These are phyloP conservation scores for Subacronicta megacephala DNA, from an alignment of 2,888 invertebrate genomes.

Conservation along the genomic window DNA sequence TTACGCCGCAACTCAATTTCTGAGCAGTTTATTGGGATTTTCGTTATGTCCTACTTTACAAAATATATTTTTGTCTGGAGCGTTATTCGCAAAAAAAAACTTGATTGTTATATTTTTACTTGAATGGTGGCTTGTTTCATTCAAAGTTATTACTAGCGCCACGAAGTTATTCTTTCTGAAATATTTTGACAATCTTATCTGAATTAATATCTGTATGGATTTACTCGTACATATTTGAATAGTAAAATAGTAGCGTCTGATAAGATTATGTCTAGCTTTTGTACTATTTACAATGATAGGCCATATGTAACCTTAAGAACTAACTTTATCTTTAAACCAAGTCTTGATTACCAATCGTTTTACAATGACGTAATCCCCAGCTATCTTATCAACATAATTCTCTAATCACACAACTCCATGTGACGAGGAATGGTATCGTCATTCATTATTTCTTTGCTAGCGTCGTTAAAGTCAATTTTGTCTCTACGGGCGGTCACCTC, in stretches of 20 bases:
- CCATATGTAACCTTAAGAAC: background rate
- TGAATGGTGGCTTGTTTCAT: conserved; percentile 14
- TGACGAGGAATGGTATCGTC: conserved; percentile 38
- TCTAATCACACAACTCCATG: conserved; percentile 29
- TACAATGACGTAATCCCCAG: conserved; percentile 10
- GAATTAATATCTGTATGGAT: conserved; percentile 7
- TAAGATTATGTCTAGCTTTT: background rate
- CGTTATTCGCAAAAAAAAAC: no score
- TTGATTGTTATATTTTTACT: conserved; percentile 6
- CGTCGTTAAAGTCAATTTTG: conserved; percentile 57
- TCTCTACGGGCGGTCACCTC: conserved; percentile 53
- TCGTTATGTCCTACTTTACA: no score
- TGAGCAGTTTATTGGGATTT: background rate
- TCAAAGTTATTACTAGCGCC: conserved; percentile 15
- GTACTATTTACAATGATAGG: background rate
- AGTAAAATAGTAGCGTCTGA: background rate
- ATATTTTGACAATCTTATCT: conserved; percentile 29
- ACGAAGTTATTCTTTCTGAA: conserved; percentile 19
- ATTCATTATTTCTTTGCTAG: conserved; percentile 50
- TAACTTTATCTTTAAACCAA: conserved; percentile 1
- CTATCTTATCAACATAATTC: conserved; percentile 36
- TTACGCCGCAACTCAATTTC: no score
- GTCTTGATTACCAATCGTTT: conserved; percentile 11
- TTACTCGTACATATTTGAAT: conserved; percentile 5
- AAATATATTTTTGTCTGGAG: no score